A percentile compares a stretch with the other conserved stretches of the same genome.
Conservation (phyloP, 2,888 invertebrate genomes). For the Meloe dianella region DNA sequence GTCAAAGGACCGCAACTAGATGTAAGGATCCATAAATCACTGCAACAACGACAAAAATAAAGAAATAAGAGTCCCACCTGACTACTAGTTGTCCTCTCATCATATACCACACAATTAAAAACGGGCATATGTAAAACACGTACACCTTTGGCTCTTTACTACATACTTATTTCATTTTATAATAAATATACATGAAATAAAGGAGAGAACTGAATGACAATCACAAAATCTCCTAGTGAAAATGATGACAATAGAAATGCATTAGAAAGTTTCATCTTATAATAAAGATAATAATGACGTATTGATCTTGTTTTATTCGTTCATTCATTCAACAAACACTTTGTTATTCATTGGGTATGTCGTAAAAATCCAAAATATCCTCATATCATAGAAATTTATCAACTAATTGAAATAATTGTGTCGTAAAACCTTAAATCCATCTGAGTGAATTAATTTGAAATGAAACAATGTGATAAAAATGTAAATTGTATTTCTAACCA, state of each 20-base stretch:
- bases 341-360: background rate
- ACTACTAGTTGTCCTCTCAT: conserved; percentile 37
- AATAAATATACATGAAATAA: conserved; percentile 24
- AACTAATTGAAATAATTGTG: conserved; percentile 13
- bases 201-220: conserved; percentile 23
- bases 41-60: background rate
- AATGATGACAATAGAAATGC: background rate
- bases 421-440: conserved; percentile 11
- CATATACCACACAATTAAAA: conserved; percentile 48
- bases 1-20: conserved; percentile 28
- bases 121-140: conserved; percentile 47
- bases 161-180: conserved; percentile 25
- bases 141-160: conserved; percentile 36
- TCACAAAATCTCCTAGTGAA: background rate
- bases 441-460: background rate
- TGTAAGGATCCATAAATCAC: conserved; percentile 32
- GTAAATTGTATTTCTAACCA: conserved; percentile 12
- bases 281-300: background rate
- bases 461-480: conserved; percentile 18
- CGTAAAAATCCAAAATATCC: conserved; percentile 7
- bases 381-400: conserved; percentile 6
- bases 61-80: conserved; percentile 30
- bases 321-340: background rate
- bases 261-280: background rate
- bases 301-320: conserved; percentile 9